Evolutionary conservation across 2,797 vertebrate genomes (phyloP), one percentile per base, ranked within the genome.

Genomic region (Graptemys geographica): DNA sequence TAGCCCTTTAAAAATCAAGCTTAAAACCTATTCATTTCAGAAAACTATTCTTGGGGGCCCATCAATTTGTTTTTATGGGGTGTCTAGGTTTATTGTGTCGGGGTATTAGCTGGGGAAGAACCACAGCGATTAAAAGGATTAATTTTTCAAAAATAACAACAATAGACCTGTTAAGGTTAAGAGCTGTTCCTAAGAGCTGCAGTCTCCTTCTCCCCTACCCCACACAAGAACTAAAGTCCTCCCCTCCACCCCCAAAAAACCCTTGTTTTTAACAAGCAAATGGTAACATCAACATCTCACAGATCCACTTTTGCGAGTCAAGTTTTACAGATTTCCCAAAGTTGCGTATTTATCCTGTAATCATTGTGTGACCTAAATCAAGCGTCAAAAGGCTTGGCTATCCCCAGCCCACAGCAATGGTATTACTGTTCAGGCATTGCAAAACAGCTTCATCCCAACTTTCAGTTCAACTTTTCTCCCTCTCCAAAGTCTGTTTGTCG

Each of bases 341-440:
- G 65, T 72, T 47, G 51, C 18, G 59, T 87, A 92, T 92, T 79
- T 83, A 82, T 72, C 74, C 90, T 79, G 62, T 89, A 94, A 97
- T 91, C 84, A 93, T n/a, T 44, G 79, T 4, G 9, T 81, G 27
- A 86, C 28, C 44, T 74, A 49, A 52, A 79, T 79, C 55, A 55
- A 49, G 28, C 31, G 13, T 79, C 81, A 78, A 57, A 79, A 89
- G 16, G 25, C 65, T 84, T 0, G 0, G 80, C 59, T 94, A 65
- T 81, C 79, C 72, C 6, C 0, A 8, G 23, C 49, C 88, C 76
- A 79, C 44, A 93, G 86, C 56, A 84, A 59, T 44, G 33, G 62
- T 56, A 18, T 62, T 51, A 82, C 21, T 2, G 6, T 9, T 44
- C 18, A 33, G 62, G n/a, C n/a, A 86, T 76, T 87, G 52, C 31